phyloP scores from a whole-genome alignment of 2,113 vertebrate genomes.

The Pseudorasbora parva region DNA sequence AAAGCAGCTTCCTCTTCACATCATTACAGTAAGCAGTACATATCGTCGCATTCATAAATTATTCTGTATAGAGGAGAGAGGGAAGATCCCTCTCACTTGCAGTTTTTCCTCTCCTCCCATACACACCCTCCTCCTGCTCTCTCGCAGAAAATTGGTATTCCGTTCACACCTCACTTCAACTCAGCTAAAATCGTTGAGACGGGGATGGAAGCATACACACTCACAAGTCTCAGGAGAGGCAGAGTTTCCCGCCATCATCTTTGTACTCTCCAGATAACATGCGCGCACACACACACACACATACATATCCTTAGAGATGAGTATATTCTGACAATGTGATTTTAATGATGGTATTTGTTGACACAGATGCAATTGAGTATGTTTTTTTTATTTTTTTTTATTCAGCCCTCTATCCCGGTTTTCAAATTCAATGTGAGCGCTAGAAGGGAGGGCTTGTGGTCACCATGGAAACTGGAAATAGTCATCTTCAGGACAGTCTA shows the following conservation, averaged over 20 bases:
- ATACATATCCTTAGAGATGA: neutral
- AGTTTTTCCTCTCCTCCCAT: neutral
- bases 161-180: conserved; percentile 44
- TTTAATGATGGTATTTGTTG: conserved; percentile 4
- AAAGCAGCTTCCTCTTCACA: conserved; percentile 24
- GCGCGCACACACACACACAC: neutral
- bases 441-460: conserved; percentile 59
- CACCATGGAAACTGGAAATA: conserved; percentile 71
- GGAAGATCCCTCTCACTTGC: conserved; percentile 22
- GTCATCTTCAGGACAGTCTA: conserved; percentile 61
- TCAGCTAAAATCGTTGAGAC: conserved; percentile 38
- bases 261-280: neutral
- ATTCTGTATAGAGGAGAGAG: conserved; percentile 22
- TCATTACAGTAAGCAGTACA: neutral
- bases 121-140: neutral
- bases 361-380: conserved; percentile 39
- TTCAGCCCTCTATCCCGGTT: conserved; percentile 56
- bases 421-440: conserved; percentile 56
- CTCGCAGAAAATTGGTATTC: conserved; percentile 46
- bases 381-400: conserved; percentile 49
- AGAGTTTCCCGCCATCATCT: neutral
- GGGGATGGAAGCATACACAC: conserved; percentile 27
- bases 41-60: conserved; percentile 1
- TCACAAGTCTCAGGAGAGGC: conserved; percentile 27
- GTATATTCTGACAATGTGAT: conserved; percentile 37